Percentiles rank a stretch among this genome's conserved stretches.
These are phyloP conservation scores for Priocnemis perturbator DNA, from an alignment of 2,888 invertebrate genomes.

Conservation along the genomic window DNA sequence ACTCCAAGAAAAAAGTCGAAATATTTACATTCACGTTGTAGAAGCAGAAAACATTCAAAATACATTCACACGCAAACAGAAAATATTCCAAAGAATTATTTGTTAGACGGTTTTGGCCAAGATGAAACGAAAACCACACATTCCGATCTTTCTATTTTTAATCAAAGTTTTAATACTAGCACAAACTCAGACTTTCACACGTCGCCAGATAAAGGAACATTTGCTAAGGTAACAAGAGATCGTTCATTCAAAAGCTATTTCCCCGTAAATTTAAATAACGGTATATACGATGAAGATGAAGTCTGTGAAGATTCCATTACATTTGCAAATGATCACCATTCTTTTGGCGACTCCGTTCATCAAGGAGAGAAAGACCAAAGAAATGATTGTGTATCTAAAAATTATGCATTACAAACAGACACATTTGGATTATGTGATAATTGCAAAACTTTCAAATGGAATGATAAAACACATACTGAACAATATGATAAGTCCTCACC, in stretches of 20 bases:
- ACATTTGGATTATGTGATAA: background rate
- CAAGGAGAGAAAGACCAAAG: no score
- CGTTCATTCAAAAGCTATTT: conserved; percentile 37
- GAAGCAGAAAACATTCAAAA: conserved; percentile 5
- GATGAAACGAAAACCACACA: background rate
- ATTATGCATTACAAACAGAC: background rate
- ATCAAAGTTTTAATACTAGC: no score
- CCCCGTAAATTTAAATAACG: conserved; percentile 56
- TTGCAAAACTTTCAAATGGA: background rate
- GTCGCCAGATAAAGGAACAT: conserved; percentile 23
- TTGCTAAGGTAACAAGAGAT: conserved; percentile 4
- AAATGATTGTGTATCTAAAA: no score
- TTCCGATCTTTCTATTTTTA: no score
- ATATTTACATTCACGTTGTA: conserved; percentile 14
- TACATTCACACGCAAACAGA: background rate
- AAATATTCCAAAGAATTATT: background rate
- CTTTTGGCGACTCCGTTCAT: no score
- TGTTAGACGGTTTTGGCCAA: background rate
- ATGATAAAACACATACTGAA: background rate
- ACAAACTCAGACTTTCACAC: conserved; percentile 12
- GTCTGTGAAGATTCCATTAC: no score
- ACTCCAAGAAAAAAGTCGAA: conserved; percentile 46
- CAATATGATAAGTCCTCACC: background rate
- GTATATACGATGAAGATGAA: conserved; percentile 55
- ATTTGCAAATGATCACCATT: no score